phyloP scores from a whole-genome alignment of 2,113 vertebrate genomes.

The Coracopsis vasa region DNA sequence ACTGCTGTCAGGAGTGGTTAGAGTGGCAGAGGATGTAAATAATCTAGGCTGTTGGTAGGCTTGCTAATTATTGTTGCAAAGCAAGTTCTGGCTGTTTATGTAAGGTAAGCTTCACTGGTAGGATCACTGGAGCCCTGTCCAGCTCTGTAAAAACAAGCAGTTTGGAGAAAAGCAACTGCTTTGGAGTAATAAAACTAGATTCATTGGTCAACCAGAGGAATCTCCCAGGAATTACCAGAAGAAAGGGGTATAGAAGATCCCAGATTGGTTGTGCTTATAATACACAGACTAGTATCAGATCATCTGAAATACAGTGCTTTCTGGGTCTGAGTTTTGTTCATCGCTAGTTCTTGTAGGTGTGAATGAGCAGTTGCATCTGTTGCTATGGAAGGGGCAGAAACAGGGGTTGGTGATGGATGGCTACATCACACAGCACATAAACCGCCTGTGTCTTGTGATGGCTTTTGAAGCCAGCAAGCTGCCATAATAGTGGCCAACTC shows the following conservation, averaged over 20 bases:
- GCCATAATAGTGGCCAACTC: not conserved
- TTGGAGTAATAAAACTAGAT: not conserved
- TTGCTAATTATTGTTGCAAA: not conserved
- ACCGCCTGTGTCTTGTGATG: not conserved
- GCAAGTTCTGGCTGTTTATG: rapidly evolving
- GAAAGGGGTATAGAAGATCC: not conserved
- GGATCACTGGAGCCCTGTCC: not conserved
- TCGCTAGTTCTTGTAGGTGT: not conserved
- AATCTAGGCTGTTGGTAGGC: not conserved
- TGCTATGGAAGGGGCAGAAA: not conserved
- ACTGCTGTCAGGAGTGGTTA: not conserved
- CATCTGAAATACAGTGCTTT: not conserved
- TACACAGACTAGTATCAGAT: not conserved
- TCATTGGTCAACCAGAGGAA: not conserved
- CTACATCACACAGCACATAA: not conserved
- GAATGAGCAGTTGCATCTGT: not conserved
- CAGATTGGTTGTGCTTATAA: not conserved
- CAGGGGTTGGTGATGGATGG: not conserved
- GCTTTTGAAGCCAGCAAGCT: not conserved
- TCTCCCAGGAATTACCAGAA: not conserved
- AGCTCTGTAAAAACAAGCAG: rapidly evolving
- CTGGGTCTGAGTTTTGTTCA: not conserved
- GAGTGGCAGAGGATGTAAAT: not conserved
- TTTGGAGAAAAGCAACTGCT: not conserved
- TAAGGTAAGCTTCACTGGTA: not conserved